These are phyloP conservation scores for Eupelmus urozonus DNA, from an alignment of 2,888 invertebrate genomes.

Conservation along the genomic window DNA sequence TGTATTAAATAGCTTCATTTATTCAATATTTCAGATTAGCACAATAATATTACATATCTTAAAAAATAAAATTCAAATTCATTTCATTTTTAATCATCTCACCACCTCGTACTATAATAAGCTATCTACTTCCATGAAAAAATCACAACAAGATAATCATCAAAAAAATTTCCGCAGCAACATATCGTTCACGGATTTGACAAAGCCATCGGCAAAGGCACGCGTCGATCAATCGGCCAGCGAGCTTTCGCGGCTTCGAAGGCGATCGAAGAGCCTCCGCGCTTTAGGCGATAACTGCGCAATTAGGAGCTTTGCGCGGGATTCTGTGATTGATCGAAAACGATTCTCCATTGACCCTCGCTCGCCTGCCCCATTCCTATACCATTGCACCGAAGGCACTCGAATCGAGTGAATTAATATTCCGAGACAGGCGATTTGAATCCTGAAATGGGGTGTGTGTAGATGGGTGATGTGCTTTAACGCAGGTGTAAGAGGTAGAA, in stretches of 20 bases:
- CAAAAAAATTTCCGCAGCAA: background rate
- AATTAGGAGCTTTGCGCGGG: slow-evolving; percentile 45
- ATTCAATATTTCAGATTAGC: too few relatives aligned
- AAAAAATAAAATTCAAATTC: too few relatives aligned
- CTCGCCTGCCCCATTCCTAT: background rate
- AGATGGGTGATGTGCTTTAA: background rate
- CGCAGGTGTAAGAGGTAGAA: too few relatives aligned
- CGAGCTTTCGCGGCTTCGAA: background rate
- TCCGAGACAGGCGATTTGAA: slow-evolving; percentile 5
- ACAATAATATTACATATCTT: too few relatives aligned
- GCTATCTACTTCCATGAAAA: too few relatives aligned
- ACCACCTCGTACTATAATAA: too few relatives aligned
- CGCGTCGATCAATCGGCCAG: slow-evolving; percentile 17
- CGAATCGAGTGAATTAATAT: slow-evolving; percentile 45
- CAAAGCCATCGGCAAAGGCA: background rate
- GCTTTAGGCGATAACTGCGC: slow-evolving; percentile 27
- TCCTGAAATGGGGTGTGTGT: background rate
- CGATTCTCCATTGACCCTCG: slow-evolving; percentile 4
- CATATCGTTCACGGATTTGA: too few relatives aligned
- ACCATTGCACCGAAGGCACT: background rate
- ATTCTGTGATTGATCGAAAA: slow-evolving; percentile 47
- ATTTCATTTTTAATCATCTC: too few relatives aligned
- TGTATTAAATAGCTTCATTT: too few relatives aligned
- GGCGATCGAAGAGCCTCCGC: background rate
- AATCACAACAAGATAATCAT: too few relatives aligned